These are phyloP conservation scores for Riparia riparia DNA, from an alignment of 2,113 vertebrate genomes.

Conservation along the genomic window DNA sequence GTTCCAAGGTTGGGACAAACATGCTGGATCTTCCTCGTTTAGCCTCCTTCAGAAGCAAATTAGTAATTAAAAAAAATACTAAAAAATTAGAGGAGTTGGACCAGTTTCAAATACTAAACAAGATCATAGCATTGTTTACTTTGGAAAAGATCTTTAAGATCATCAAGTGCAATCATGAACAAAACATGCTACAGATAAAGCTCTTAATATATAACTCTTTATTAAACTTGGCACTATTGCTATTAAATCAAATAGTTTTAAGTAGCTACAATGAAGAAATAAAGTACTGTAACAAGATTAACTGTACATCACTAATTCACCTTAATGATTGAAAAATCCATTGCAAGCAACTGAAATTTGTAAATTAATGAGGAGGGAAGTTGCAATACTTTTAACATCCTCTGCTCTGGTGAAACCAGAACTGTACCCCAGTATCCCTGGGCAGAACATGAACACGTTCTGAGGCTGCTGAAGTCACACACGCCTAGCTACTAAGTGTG, in stretches of 20 bases:
- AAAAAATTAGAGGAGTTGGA: not conserved
- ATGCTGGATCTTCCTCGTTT: not conserved
- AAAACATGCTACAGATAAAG: not conserved
- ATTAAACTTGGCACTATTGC: not conserved
- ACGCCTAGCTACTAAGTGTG: not conserved
- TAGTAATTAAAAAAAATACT: not conserved
- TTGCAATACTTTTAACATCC: not conserved
- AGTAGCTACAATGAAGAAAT: not conserved
- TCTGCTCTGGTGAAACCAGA: not conserved
- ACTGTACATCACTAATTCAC: slow-evolving; percentile 32
- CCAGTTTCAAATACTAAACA: not conserved
- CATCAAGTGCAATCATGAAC: not conserved
- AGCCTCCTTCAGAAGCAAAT: not conserved
- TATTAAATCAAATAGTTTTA: slow-evolving; percentile 18
- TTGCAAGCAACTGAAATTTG: not conserved
- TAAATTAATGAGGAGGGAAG: not conserved
- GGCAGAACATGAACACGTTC: not conserved
- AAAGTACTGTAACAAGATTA: slow-evolving; percentile 44
- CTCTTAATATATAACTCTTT: not conserved
- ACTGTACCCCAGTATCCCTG: not conserved
- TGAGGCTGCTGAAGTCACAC: not conserved
- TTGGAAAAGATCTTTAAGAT: not conserved
- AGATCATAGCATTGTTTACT: not conserved
- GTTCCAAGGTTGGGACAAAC: not conserved
- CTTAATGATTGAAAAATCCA: not conserved